Base-by-base conservation (phyloP, 1,140 invertebrate genomes). In the Lordiphosa collinella region DNA sequence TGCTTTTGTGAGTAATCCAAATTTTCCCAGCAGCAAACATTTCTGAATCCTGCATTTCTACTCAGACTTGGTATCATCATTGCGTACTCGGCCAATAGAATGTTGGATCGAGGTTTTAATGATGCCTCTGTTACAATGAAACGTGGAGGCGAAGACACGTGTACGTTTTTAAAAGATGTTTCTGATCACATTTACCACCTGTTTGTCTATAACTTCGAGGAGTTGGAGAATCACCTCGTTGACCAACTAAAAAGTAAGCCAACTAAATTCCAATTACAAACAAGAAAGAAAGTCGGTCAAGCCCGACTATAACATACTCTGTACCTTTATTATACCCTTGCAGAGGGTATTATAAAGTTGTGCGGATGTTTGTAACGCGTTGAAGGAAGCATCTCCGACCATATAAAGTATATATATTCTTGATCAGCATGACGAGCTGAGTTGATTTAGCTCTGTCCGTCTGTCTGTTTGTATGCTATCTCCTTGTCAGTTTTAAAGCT, bases 21-120 rank as follows among this genome's bases (percentile, higher is more conserved):
- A 8, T 3, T 11, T 8, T n/a, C 2, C 2, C 16, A 18, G 16
- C 16, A n/a, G 10, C 8, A 6, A 4, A 22, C 4, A 55, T 44
- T 4, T 29, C 34, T 29, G 18, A 14, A 2, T 11, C 18, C 10
- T n/a, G 51, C 63, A 51, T 56, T 22, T 50, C 44, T 43, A 18
- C 61, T 50, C 2, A 80, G 78, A 3, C 87, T 96, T 89, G 95
- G 95, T 14, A 92, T 96, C 46, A 93, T 97, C 10, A 96, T 95
- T 87, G 92, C 94, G 8, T 96, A 96, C 88, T 93, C 94, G 7
- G 96, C 94, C 10, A 96, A 96, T 88, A 92, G 94, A 78, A 92
- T 95, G 63, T 91, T 97, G 89, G 93, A 96, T 74, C 91, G 92
- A 38, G 94, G 94, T 16, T 90, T 92, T 4, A 88, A 91, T 12